A percentile compares a stretch with the other conserved stretches of the same genome.
phyloP scores from a whole-genome alignment of 2,113 vertebrate genomes.

The Ceuthmochares aereus region DNA sequence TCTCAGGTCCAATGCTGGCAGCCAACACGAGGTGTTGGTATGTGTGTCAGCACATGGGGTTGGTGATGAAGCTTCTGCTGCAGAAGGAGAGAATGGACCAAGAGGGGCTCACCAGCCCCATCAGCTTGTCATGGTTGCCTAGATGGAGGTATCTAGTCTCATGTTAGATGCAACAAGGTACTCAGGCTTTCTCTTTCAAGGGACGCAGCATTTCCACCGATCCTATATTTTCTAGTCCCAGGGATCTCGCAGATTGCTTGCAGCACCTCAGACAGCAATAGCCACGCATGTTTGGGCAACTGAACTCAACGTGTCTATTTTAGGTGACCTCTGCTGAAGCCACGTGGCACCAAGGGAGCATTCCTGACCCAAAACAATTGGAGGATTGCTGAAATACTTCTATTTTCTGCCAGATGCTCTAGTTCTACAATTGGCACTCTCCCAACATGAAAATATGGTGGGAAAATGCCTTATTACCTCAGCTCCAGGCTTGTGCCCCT shows the following conservation, averaged over 20 bases:
- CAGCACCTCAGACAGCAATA: neutral
- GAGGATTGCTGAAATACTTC: neutral
- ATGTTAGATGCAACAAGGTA: neutral
- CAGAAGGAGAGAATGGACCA: neutral
- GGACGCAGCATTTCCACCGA: neutral
- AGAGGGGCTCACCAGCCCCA: neutral
- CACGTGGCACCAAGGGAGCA: neutral
- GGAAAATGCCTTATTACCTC: neutral
- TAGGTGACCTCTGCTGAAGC: neutral
- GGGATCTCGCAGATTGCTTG: neutral
- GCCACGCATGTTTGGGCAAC: fast-evolving
- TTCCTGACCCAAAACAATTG: neutral
- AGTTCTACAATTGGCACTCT: neutral
- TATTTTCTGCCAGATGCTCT: neutral
- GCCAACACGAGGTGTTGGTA: fast-evolving
- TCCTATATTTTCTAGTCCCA: neutral
- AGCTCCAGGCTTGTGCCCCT: neutral
- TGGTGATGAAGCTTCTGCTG: neutral
- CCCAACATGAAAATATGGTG: neutral
- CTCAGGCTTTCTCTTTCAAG: neutral
- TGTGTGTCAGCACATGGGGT: neutral
- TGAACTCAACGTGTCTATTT: neutral
- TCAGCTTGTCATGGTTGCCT: fast-evolving
- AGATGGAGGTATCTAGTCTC: neutral
- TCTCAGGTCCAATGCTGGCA: fast-evolving